Evolutionary conservation across 2,888 invertebrate genomes (phyloP).

Genomic region (Drosophila gaucha): DNA sequence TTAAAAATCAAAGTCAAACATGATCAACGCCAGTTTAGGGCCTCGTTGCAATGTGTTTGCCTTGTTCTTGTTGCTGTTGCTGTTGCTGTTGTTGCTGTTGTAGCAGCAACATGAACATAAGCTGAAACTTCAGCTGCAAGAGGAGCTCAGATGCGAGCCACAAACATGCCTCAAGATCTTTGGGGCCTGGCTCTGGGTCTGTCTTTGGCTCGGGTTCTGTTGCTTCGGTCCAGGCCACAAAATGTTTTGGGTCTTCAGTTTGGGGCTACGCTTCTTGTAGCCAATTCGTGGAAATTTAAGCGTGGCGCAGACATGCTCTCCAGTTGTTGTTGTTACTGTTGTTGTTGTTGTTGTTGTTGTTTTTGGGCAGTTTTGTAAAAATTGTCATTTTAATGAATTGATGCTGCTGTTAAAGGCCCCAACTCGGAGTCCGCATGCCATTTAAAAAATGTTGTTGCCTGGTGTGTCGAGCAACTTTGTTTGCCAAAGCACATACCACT

Average conservation of each 20-base stretch:
- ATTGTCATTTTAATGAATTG: conserved; percentile 84
- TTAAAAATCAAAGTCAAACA: conserved; percentile 85
- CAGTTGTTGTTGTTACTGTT: conserved; percentile 60
- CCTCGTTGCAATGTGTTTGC: conserved; percentile 63
- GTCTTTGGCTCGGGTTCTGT: not conserved
- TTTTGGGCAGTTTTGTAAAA: conserved; percentile 82
- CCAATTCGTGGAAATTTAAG: conserved; percentile 82
- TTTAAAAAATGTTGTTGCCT: conserved; percentile 75
- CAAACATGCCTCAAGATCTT: conserved; percentile 37
- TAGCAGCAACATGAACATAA: conserved; percentile 78
- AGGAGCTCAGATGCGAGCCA: conserved; percentile 20
- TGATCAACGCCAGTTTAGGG: conserved; percentile 83
- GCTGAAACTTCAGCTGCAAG: no score
- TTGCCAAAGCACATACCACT: conserved; percentile 38
- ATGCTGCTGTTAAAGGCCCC: conserved; percentile 81
- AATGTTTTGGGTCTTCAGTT: conserved; percentile 57
- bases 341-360: conserved; percentile 58
- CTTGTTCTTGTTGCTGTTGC: conserved; percentile 16
- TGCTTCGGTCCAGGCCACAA: conserved; percentile 38
- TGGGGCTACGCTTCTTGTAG: conserved; percentile 73
- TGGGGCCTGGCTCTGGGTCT: conserved; percentile 14
- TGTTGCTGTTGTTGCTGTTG: conserved; percentile 22
- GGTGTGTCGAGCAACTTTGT: conserved; percentile 75
- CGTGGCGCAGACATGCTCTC: conserved; percentile 74
- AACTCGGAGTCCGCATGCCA: conserved; percentile 65